Evolutionary conservation across 1,140 invertebrate genomes (phyloP), one percentile per base, ranked within the genome.

Genomic region (Pseudomyrmex concolor): DNA sequence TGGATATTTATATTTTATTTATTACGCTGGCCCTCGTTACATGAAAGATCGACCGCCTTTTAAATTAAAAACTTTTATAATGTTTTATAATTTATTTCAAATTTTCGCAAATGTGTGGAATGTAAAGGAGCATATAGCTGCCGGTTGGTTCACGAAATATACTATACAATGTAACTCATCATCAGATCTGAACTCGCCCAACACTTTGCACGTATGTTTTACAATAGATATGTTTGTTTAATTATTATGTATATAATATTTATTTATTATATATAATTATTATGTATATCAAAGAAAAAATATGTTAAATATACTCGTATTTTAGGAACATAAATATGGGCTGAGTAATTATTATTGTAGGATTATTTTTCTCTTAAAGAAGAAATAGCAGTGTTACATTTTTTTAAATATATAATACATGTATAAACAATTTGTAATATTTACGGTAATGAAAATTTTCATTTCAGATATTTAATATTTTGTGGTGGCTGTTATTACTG

Each of bases 21-120:
- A 94, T 81, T 91, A 92, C 62, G 84, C 92, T 17, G 95, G 95
- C 5, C 95, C 95, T 34, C 89, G 89, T 17, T 94, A 93, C 84
- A 97, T 97, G 96, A 94, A 95, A 87, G 92, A 95, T 76, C 88
- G 95, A 70, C 92, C 95, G 91, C 94, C 96, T 51, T 95, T 95
- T 86, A 91, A 95, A 19, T 92, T 96, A n/a, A 95, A 95, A 89
- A 90, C 84, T 57, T 84, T 95, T 22, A 94, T 96, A 60, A 92
- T 94, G 73, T 90, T 93, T 62, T 97, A 97, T 89, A 96, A 96
- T 89, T 87, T 95, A 55, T 91, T 94, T 88, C 95, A 96, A 91
- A 94, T 95, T 13, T 12, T 95, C 17, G 85, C 94, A 45, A 95
- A 95, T 90, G 85, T 89, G 3, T 93, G 91, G 63, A 89, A 95